phyloP scores from a whole-genome alignment of 2,113 vertebrate genomes.

The Chascanopsetta lugubris region DNA sequence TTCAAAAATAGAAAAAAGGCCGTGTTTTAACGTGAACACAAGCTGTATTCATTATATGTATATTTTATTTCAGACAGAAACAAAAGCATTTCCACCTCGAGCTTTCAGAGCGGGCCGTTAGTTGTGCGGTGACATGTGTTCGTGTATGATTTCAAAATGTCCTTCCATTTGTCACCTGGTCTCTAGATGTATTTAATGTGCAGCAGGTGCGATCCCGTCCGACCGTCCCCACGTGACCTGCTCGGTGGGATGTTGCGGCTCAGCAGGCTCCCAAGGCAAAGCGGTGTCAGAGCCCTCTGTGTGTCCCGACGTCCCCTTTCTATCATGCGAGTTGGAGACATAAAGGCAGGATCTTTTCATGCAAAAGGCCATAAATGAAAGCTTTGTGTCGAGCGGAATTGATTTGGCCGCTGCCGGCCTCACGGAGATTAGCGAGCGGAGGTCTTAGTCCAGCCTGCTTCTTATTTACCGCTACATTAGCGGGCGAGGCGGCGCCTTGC shows the following conservation, averaged over 20 bases:
- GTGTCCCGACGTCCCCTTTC: slow-evolving; percentile 3
- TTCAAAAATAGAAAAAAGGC: no score
- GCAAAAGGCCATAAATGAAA: slow-evolving; percentile 51
- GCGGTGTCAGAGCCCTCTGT: background rate
- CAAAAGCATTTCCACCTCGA: no score
- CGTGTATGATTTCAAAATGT: background rate
- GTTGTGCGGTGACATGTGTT: no score
- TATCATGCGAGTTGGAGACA: slow-evolving; percentile 19
- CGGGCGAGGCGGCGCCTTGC: slow-evolving; percentile 16
- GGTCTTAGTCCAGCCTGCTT: slow-evolving; percentile 61
- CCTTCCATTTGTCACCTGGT: no score
- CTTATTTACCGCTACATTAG: slow-evolving; percentile 76
- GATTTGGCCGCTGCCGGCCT: slow-evolving; percentile 60
- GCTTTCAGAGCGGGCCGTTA: no score
- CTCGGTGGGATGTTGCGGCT: background rate
- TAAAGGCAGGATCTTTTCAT: slow-evolving; percentile 49
- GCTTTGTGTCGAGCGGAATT: slow-evolving; percentile 58
- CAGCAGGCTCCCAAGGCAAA: background rate
- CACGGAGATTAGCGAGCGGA: slow-evolving; percentile 65
- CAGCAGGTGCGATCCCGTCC: background rate
- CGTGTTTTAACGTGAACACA: no score
- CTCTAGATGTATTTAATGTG: no score
- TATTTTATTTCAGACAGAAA: no score
- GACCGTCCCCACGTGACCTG: background rate
- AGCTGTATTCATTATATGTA: no score